Conservation (phyloP, 2,113 vertebrate species). For the Vulpes ferrilata region DNA sequence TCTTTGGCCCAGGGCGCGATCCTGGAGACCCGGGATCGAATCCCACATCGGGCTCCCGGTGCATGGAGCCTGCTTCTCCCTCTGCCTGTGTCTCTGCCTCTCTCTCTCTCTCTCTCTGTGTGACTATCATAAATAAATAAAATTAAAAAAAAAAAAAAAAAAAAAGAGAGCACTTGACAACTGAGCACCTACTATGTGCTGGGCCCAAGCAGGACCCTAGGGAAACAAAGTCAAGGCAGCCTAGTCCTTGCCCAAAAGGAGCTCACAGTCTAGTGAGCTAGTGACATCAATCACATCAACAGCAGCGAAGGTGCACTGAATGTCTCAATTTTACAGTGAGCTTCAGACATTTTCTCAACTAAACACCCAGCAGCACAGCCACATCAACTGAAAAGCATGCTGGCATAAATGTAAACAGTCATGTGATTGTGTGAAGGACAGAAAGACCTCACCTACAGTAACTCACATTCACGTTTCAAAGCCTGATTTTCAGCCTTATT, state of each 20-base stretch:
- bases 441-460: neutral
- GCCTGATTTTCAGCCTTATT: neutral
- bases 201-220: neutral
- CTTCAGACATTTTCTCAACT: neutral
- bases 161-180: neutral
- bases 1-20: too few species aligned
- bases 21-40: too few species aligned
- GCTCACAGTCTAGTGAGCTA: constrained; percentile 35
- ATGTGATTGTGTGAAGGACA: neutral
- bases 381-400: neutral
- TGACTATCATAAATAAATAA: too few species aligned
- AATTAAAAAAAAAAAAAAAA: too few species aligned
- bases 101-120: too few species aligned
- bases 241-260: neutral
- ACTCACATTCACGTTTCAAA: neutral
- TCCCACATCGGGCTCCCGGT: too few species aligned
- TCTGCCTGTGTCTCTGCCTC: too few species aligned
- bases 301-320: neutral
- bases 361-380: constrained; percentile 12
- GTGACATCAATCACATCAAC: neutral
- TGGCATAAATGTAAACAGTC: constrained; percentile 16
- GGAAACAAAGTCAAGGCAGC: neutral
- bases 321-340: neutral
- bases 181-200: constrained; percentile 41
- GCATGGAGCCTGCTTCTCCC: too few species aligned